Conservation (phyloP, 2,888 invertebrate species). For the Cheilosia variabilis region DNA sequence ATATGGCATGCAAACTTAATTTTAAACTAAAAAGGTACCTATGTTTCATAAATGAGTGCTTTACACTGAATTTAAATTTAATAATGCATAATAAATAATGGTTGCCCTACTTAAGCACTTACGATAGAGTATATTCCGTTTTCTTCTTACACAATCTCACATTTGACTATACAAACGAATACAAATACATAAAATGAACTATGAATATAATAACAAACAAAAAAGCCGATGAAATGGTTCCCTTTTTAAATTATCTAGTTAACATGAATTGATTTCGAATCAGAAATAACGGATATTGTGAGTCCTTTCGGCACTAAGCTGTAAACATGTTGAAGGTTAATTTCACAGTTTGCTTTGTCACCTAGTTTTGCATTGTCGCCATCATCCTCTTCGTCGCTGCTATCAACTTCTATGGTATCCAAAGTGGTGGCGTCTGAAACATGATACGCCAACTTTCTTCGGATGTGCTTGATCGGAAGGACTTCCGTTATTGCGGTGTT, state of each 20-base stretch:
- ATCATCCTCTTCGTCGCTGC: constrained; percentile 67
- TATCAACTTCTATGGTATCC: constrained; percentile 75
- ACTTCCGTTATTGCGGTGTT: constrained; percentile 83
- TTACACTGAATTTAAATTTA: constrained; percentile 29
- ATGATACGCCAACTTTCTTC: constrained; percentile 76
- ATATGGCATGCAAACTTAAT: constrained; percentile 66
- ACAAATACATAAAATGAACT: constrained; percentile 38
- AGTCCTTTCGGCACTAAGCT: constrained; percentile 78
- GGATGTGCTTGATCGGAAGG: constrained; percentile 77
- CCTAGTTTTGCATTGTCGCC: constrained; percentile 9
- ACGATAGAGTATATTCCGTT: constrained; percentile 26
- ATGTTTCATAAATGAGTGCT: constrained; percentile 25
- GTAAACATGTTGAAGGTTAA: constrained; percentile 71
- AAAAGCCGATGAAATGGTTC: constrained; percentile 5
- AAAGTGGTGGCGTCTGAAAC: constrained; percentile 38
- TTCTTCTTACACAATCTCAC: constrained; percentile 24
- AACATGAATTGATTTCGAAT: constrained; percentile 32
- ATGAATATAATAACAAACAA: constrained; percentile 61
- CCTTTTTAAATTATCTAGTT: constrained; percentile 38
- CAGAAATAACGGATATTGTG: constrained; percentile 77
- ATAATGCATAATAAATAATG: constrained; percentile 61
- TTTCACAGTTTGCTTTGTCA: constrained; percentile 55
- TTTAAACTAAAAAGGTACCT: constrained; percentile 70
- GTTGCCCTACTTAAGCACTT: constrained; percentile 54
- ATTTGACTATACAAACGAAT: constrained; percentile 50